Evolutionary conservation across 2,113 vertebrate genomes (phyloP).

Genomic region (Rhea pennata): DNA sequence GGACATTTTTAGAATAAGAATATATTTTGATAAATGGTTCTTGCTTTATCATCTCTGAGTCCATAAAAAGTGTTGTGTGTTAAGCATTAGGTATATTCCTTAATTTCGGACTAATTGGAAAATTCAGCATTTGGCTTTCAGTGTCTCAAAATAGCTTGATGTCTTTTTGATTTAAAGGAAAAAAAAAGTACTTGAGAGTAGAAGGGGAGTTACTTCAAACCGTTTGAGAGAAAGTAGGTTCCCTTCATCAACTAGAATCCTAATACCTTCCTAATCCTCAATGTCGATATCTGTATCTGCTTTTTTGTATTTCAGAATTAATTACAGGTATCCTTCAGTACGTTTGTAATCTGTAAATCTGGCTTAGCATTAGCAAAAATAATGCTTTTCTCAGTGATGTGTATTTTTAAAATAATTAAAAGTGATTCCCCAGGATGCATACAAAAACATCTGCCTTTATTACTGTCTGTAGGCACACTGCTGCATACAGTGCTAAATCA

Average conservation of each 20-base stretch:
- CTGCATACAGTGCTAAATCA: neutral
- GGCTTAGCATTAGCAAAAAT: neutral
- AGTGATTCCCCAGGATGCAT: neutral
- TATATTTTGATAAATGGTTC: neutral
- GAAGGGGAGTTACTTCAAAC: neutral
- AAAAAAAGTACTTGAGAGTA: neutral
- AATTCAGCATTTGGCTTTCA: neutral
- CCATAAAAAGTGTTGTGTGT: rapidly evolving
- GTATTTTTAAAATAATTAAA: neutral
- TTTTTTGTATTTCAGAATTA: neutral
- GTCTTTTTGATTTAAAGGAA: neutral
- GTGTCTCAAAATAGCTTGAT: neutral
- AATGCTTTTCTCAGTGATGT: neutral
- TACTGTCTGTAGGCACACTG: neutral
- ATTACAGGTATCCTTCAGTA: neutral
- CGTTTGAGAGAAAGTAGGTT: neutral
- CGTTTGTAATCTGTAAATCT: neutral
- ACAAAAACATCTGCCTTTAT: neutral
- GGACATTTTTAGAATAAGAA: neutral
- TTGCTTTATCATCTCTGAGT: neutral
- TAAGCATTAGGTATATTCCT: neutral
- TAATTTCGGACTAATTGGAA: neutral
- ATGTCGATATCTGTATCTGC: rapidly evolving
- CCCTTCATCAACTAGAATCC: neutral
- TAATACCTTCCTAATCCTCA: neutral